These are phyloP conservation scores for Amorpha juglandis DNA, from an alignment of 2,888 invertebrate genomes.

Conservation along the genomic window DNA sequence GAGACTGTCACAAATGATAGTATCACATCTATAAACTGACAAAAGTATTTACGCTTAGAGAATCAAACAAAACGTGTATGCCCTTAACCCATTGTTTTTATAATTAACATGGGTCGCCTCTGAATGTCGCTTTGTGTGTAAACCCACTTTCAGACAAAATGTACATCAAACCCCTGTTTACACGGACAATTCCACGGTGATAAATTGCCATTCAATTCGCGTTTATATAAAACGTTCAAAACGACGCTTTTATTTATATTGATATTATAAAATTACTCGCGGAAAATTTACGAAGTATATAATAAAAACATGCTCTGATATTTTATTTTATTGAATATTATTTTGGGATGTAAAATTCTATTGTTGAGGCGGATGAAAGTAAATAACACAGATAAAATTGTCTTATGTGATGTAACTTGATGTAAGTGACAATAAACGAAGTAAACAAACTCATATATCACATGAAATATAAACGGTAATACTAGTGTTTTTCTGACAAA, in stretches of 20 bases:
- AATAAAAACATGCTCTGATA: background rate
- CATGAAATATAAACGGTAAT: background rate
- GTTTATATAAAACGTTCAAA: background rate
- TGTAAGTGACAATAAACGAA: background rate
- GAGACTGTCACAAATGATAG: no score
- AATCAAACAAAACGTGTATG: background rate
- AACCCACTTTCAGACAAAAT: background rate
- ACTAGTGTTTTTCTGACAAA: background rate
- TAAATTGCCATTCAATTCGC: slow-evolving; percentile 12
- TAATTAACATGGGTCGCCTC: slow-evolving; percentile 16
- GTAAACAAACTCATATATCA: slow-evolving; percentile 14
- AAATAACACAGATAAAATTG: background rate
- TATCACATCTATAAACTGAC: no score
- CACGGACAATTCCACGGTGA: background rate
- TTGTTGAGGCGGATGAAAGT: background rate
- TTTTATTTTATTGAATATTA: background rate
- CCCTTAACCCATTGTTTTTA: background rate
- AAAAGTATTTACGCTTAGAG: background rate
- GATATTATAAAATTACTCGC: background rate
- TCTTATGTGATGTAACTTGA: background rate
- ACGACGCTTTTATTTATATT: background rate
- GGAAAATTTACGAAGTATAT: slow-evolving; percentile 2
- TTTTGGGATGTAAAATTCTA: background rate
- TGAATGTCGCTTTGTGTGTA: slow-evolving; percentile 13
- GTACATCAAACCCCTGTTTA: background rate